Conservation (phyloP, 92 coral and sea anemone species). For the Epizoanthus illoricatus region DNA sequence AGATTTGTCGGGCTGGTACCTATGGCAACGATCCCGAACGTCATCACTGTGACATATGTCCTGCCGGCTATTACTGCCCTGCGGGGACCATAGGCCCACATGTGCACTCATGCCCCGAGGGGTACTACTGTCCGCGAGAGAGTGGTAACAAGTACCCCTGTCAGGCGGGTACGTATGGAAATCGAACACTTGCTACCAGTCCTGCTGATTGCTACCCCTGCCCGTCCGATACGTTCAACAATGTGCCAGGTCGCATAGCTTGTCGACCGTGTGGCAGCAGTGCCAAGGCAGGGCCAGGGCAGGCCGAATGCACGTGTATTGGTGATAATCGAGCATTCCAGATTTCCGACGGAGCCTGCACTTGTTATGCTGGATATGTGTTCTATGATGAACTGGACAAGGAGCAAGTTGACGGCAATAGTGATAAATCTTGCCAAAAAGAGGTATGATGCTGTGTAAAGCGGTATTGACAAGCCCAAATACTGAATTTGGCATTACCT, state of each 20-base stretch:
- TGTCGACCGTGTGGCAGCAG: conserved; percentile 96
- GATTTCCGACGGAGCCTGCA: conserved; percentile 86
- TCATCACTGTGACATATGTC: conserved; percentile 72
- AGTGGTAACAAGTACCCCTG: conserved; percentile 73
- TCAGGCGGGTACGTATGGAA: conserved; percentile 85
- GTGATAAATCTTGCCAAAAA: conserved; percentile 86
- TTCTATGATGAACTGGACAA: conserved; percentile 72
- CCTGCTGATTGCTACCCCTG: conserved; percentile 80
- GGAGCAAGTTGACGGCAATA: conserved; percentile 76
- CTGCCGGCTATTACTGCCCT: conserved; percentile 90
- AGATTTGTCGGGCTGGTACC: conserved; percentile 71
- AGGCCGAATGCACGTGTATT: conserved; percentile 71
- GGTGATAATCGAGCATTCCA: conserved; percentile 83
- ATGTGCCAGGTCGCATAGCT: conserved; percentile 62
- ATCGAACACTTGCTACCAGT: conserved; percentile 63
- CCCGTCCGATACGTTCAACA: conserved; percentile 65
- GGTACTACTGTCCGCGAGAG: conserved; percentile 81
- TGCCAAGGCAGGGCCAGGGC: conserved; percentile 74
- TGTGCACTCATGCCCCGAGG: conserved; percentile 78
- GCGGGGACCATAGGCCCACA: conserved; percentile 77
- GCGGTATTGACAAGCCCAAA: no score
- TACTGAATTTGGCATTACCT: no score
- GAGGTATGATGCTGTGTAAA: conserved; percentile 55
- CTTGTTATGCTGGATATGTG: conserved; percentile 76
- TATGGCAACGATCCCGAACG: conserved; percentile 84